Evolutionary conservation across 2,797 vertebrate genomes (phyloP).

Genomic region (Euphonia xanthogaster): DNA sequence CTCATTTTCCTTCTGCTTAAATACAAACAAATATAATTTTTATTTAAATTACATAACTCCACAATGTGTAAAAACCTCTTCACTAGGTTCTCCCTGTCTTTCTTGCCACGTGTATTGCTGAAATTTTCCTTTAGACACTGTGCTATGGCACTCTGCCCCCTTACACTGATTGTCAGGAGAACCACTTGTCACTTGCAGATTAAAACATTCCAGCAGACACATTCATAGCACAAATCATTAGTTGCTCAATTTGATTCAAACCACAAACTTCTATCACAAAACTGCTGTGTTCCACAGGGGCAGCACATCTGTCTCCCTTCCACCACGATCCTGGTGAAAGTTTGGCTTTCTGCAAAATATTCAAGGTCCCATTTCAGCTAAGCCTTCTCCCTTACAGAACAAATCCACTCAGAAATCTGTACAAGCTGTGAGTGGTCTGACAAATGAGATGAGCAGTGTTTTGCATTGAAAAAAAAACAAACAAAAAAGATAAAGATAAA

Average conservation of each 20-base stretch:
- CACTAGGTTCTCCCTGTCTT: not conserved
- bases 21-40: not conserved
- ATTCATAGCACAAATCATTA: not conserved
- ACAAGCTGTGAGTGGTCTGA: not conserved
- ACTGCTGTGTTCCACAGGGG: not conserved
- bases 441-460: not conserved
- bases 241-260: not conserved
- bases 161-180: not conserved
- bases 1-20: not conserved
- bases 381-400: not conserved
- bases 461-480: not conserved
- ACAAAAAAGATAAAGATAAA: accelerated
- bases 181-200: not conserved
- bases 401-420: not conserved
- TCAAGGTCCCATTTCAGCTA: not conserved
- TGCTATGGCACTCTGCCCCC: not conserved
- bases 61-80: not conserved
- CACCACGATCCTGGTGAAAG: not conserved
- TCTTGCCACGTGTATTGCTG: not conserved
- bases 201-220: not conserved
- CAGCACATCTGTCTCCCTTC: not conserved
- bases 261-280: not conserved
- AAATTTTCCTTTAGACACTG: not conserved
- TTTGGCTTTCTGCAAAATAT: not conserved
- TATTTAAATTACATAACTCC: not conserved